Evolutionary conservation across 1,140 invertebrate species (phyloP), one percentile per base, ranked within the genome.

Genomic region (Bombus balteatus): DNA sequence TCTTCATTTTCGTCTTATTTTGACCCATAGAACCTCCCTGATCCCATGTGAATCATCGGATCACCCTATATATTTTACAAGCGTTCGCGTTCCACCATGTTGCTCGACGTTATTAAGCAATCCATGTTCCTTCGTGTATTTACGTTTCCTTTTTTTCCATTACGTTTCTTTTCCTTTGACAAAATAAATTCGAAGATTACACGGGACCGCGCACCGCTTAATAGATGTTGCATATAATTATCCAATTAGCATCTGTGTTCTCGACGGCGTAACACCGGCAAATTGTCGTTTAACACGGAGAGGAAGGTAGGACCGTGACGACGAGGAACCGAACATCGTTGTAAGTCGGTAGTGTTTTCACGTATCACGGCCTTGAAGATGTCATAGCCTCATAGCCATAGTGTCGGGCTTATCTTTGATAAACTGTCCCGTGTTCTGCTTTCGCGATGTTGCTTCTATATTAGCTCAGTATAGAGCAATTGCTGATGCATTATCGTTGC

Each of bases 141-240:
- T 47, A 2, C 28, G 22, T 71, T n/a, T 62, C 18, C 62, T 53
- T 75, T 53, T 53, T 53, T 57, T 13, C 22, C n/a, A 25, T 37
- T 8, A 4, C 57, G 28, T 8, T 59, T 39, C n/a, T 39, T 62
- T 77, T 3, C 39, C 22, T 34, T 41, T 53, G 34, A 62, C 75
- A 12, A 39, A 77, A 76, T 68, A 43, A 77, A 76, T 25, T 34
- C 28, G 62, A 43, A 37, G 34, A 6, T 71, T 83, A 78, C 75
- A 78, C 82, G 75, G 12, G 47, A 34, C 39, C 74, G 25, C 22
- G 32, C 41, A 28, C 37, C 8, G 73, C 9, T 83, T 83, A 83
- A 77, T 78, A 83, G 75, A 83, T 57, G 75, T 84, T 84, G 82
- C 75, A 78, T 84, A 78, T 79, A 84, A 84, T 84, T 79, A 78